Evolutionary conservation across 2,888 invertebrate genomes (phyloP).

Genomic region (Mythimna lalbum): DNA sequence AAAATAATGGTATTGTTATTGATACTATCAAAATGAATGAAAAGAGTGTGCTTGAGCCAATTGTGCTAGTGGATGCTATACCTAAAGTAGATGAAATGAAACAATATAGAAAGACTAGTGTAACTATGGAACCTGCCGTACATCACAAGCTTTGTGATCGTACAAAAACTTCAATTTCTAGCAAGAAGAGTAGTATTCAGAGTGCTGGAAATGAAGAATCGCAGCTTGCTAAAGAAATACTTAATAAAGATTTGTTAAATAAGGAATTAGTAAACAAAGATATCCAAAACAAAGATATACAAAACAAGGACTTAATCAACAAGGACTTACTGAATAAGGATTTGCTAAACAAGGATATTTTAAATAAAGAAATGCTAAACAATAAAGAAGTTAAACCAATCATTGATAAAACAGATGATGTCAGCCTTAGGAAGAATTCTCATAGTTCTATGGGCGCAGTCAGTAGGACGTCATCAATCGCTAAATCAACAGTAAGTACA

Average conservation of each 20-base stretch:
- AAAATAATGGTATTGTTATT: constrained; percentile 67
- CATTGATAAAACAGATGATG: constrained; percentile 75
- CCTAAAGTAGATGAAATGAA: constrained; percentile 75
- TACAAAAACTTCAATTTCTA: constrained; percentile 84
- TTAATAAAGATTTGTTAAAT: constrained; percentile 48
- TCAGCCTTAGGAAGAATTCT: constrained; percentile 81
- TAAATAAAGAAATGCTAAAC: constrained; percentile 55
- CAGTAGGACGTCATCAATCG: constrained; percentile 87
- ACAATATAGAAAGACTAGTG: constrained; percentile 72
- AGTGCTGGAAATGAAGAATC: constrained; percentile 81
- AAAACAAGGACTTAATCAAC: constrained; percentile 39
- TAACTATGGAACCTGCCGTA: constrained; percentile 86
- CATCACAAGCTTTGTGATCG: constrained; percentile 92
- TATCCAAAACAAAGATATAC: constrained; percentile 40
- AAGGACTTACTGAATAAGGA: constrained; percentile 23
- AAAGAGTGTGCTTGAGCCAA: constrained; percentile 67
- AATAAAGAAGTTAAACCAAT: constrained; percentile 76
- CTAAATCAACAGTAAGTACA: constrained; percentile 88
- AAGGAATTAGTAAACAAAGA: constrained; percentile 45
- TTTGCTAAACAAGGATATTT: constrained; percentile 42
- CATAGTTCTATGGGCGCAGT: constrained; percentile 86
- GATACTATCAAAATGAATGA: constrained; percentile 73
- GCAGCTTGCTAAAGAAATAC: constrained; percentile 68
- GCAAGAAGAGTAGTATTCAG: constrained; percentile 84
- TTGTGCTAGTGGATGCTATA: constrained; percentile 68